phyloP scores from a whole-genome alignment of 2,113 vertebrate genomes.

The Spheniscus mendiculus region DNA sequence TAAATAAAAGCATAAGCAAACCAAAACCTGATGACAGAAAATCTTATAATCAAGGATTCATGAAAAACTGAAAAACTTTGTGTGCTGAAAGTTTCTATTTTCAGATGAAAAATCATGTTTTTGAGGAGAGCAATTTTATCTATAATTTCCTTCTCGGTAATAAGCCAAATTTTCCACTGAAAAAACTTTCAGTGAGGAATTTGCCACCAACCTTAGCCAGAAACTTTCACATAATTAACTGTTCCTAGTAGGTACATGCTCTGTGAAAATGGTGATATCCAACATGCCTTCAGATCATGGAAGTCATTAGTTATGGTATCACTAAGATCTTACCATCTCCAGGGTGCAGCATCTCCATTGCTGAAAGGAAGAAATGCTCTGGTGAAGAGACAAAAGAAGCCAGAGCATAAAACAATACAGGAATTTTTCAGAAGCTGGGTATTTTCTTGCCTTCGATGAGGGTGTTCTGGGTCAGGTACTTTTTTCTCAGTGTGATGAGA shows the following conservation, averaged over 20 bases:
- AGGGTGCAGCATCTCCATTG: background rate
- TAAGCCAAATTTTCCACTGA: background rate
- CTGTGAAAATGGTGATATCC: background rate
- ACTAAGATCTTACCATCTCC: background rate
- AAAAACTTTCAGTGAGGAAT: background rate
- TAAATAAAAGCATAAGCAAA: background rate
- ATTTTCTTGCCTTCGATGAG: background rate
- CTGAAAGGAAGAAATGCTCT: background rate
- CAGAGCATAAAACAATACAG: background rate
- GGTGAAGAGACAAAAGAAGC: background rate
- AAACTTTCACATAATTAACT: background rate
- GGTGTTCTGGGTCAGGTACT: background rate
- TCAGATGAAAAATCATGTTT: background rate
- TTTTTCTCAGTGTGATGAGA: background rate
- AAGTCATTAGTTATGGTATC: background rate
- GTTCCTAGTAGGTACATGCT: background rate
- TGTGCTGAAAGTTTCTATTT: background rate
- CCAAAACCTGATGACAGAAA: background rate
- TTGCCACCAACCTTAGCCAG: background rate
- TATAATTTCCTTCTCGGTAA: background rate
- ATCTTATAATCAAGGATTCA: background rate
- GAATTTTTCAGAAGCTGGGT: background rate
- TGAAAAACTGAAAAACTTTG: background rate
- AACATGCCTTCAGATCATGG: background rate
- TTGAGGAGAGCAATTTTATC: background rate